Percentiles rank a stretch among this genome's conserved stretches.
Evolutionary conservation across 1,140 invertebrate species (phyloP).

Genomic region (Procambarus clarkii): DNA sequence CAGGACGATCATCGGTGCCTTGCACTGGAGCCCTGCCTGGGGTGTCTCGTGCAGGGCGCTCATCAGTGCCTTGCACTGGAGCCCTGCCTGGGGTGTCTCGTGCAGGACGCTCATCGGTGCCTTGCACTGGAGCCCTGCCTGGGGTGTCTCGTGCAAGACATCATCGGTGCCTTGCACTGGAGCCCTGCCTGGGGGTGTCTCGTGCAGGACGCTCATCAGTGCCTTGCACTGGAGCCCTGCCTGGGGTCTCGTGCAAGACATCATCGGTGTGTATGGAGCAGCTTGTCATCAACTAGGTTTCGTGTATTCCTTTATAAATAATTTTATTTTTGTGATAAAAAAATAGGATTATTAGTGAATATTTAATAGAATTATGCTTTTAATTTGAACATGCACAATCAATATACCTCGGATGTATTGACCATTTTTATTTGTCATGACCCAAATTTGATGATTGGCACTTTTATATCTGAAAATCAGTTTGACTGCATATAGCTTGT

Average conservation of each 20-base stretch:
- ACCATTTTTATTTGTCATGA: neutral
- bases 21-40: neutral
- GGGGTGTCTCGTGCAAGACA: neutral
- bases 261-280: neutral
- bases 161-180: neutral
- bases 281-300: neutral
- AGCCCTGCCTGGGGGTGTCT: neutral
- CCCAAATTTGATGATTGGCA: neutral
- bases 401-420: neutral
- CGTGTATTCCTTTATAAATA: neutral
- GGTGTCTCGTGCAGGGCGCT: neutral
- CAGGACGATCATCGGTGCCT: neutral
- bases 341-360: neutral
- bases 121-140: neutral
- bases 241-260: neutral
- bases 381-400: neutral
- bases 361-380: neutral
- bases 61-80: neutral
- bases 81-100: neutral
- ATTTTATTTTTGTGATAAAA: slow-evolving; percentile 9
- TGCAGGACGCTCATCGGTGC: neutral
- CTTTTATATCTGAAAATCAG: neutral
- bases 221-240: neutral
- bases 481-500: neutral
- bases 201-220: neutral